A percentile compares a stretch with the other conserved stretches of the same genome.
phyloP scores from a whole-genome alignment of 1,140 invertebrate genomes.

The Globodera ellingtonae region DNA sequence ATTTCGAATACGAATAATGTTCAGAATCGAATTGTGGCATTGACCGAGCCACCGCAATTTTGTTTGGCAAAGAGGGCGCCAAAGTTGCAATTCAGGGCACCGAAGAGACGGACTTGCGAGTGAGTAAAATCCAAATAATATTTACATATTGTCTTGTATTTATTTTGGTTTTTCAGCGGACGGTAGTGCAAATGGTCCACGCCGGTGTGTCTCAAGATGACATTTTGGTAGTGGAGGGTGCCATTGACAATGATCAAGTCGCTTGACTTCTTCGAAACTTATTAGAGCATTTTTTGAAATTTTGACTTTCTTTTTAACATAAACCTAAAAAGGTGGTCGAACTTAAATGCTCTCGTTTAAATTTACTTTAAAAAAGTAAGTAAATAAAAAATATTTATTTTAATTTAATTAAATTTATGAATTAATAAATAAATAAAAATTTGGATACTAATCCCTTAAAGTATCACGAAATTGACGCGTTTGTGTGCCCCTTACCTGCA shows the following conservation, averaged over 20 bases:
- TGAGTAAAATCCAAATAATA: constrained; percentile 16
- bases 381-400: too few species aligned
- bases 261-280: not conserved
- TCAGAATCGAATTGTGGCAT: constrained; percentile 86
- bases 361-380: too few species aligned
- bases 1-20: not conserved
- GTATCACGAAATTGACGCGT: constrained; percentile 38
- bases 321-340: constrained; percentile 32
- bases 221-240: constrained; percentile 41
- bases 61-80: constrained; percentile 86
- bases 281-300: not conserved
- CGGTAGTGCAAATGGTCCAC: constrained; percentile 28
- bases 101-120: constrained; percentile 32
- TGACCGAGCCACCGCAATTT: constrained; percentile 83
- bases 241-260: constrained; percentile 35
- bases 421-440: not conserved
- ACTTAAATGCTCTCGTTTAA: too few species aligned
- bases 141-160: not conserved
- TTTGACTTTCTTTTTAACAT: constrained; percentile 44
- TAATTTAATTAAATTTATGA: not conserved
- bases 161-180: constrained; percentile 20
- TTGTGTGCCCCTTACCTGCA: constrained; percentile 34
- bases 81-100: constrained; percentile 76
- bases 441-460: not conserved
- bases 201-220: constrained; percentile 27